These are phyloP conservation scores for Tapirus terrestris DNA, from an alignment of 2,113 vertebrate genomes.

Conservation along the genomic window DNA sequence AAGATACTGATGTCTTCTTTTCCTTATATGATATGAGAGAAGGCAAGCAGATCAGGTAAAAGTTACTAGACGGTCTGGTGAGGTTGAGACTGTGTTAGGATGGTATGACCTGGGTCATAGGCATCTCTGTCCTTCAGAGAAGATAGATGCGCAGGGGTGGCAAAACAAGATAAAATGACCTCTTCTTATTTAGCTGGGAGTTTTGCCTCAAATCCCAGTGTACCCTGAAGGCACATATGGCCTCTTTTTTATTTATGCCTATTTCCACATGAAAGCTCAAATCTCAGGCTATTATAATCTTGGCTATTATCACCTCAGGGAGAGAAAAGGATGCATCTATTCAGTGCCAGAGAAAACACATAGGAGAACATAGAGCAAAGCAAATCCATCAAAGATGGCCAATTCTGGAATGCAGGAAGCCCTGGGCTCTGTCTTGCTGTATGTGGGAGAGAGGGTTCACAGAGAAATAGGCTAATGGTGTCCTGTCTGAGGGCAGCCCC, in stretches of 20 bases:
- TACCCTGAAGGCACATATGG: neutral
- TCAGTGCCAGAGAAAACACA: slow-evolving; percentile 5
- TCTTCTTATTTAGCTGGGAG: neutral
- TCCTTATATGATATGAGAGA: slow-evolving; percentile 96
- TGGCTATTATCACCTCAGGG: neutral
- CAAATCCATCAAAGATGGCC: neutral
- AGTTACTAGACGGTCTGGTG: neutral
- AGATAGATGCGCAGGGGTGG: neutral
- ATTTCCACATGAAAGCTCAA: neutral
- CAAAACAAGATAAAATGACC: neutral
- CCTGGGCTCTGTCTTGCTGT: neutral
- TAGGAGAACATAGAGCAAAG: neutral
- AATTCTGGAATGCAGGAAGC: neutral
- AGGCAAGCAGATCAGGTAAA: slow-evolving; percentile 97
- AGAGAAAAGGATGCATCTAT: neutral
- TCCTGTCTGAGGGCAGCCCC: neutral
- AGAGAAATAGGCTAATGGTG: neutral
- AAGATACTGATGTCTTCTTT: slow-evolving; percentile 97
- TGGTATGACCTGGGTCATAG: neutral
- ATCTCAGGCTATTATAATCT: neutral
- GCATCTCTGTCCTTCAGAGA: neutral
- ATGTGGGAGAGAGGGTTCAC: neutral
- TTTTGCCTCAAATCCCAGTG: neutral
- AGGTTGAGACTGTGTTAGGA: neutral
- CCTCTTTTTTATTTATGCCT: neutral